Conservation (phyloP, 2,888 invertebrate species). For the Epistrophe grossulariae region DNA sequence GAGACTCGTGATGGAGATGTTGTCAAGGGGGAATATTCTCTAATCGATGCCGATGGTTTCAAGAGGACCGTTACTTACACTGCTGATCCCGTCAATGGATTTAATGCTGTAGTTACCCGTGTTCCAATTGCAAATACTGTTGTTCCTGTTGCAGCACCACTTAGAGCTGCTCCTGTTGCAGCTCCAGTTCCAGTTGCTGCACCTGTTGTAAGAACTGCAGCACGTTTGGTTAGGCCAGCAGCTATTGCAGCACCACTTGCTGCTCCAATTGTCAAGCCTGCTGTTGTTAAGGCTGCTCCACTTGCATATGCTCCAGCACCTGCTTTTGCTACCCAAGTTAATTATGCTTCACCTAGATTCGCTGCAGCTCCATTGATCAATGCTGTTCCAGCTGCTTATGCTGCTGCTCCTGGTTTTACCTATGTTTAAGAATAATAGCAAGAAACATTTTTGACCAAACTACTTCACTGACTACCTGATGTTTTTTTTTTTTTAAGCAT, state of each 20-base stretch:
- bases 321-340: slow-evolving; percentile 29
- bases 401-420: slow-evolving; percentile 42
- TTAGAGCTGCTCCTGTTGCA: slow-evolving; percentile 54
- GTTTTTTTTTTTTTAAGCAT: slow-evolving; percentile 33
- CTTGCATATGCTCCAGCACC: slow-evolving; percentile 28
- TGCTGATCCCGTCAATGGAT: slow-evolving; percentile 62
- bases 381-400: slow-evolving; percentile 22
- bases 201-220: slow-evolving; percentile 36
- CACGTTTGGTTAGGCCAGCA: slow-evolving; percentile 22
- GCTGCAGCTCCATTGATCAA: slow-evolving; percentile 13
- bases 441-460: slow-evolving; percentile 4
- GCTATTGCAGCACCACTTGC: slow-evolving; percentile 10
- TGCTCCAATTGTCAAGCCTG: slow-evolving; percentile 14
- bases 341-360: slow-evolving; percentile 25
- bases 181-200: slow-evolving; percentile 30
- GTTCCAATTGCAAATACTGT: slow-evolving; percentile 51
- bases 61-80: slow-evolving; percentile 62
- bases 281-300: slow-evolving; percentile 27
- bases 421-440: slow-evolving; percentile 29
- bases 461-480: slow-evolving; percentile 35
- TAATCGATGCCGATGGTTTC: slow-evolving; percentile 61
- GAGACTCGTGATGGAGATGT: slow-evolving; percentile 65
- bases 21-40: slow-evolving; percentile 59
- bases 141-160: slow-evolving; percentile 49
- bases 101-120: slow-evolving; percentile 62